Evolutionary conservation across 2,888 invertebrate genomes (phyloP).

Genomic region (Homarus gammarus): DNA sequence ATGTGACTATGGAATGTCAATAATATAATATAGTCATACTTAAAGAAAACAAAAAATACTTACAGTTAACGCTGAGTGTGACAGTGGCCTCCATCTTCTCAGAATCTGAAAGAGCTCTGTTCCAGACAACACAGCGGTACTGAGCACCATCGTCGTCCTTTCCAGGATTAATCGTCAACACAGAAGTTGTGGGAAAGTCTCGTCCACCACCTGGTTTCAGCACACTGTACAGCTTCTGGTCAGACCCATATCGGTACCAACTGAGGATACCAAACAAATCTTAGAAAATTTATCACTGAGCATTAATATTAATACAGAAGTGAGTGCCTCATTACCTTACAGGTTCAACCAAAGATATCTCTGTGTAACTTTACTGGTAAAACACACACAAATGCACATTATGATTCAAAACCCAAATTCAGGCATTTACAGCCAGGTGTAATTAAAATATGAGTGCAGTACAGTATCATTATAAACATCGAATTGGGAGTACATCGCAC

Average conservation of each 20-base stretch:
- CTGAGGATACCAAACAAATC: conserved; percentile 25
- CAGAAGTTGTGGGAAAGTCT: conserved; percentile 87
- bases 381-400: no score
- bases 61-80: conserved; percentile 92
- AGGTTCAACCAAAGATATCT: no score
- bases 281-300: no score
- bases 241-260: conserved; percentile 73
- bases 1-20: background rate
- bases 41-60: conserved; percentile 79
- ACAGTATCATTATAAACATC: no score
- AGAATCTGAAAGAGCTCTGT: conserved; percentile 91
- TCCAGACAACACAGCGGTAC: conserved; percentile 92
- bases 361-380: no score
- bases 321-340: no score
- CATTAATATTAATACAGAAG: no score
- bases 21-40: background rate
- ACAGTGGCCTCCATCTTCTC: conserved; percentile 89
- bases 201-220: conserved; percentile 84
- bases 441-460: no score
- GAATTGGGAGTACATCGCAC: background rate
- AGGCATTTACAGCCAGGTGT: no score
- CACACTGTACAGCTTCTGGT: conserved; percentile 66
- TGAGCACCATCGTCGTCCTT: conserved; percentile 91
- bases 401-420: no score
- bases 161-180: conserved; percentile 87